A percentile compares a stretch with the other conserved stretches of the same genome.
Conservation (phyloP, 2,888 invertebrate species). For the Alloscopus bannaensis region DNA sequence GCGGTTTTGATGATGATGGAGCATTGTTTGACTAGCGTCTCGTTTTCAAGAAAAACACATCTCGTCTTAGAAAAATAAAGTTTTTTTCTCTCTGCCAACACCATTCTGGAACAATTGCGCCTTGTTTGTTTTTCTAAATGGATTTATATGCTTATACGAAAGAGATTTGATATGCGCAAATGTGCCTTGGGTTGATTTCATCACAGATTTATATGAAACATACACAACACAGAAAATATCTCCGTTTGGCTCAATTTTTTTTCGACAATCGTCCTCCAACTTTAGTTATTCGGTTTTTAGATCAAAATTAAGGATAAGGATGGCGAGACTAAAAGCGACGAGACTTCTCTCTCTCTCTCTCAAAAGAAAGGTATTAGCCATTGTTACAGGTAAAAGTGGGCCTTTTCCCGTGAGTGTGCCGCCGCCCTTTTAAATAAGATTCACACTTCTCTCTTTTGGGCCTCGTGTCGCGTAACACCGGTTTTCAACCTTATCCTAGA, state of each 20-base stretch:
- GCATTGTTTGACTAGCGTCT: constrained; percentile 49
- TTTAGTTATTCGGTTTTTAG: constrained; percentile 43
- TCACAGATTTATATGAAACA: constrained; percentile 1
- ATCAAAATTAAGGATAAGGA: constrained; percentile 61
- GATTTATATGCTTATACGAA: constrained; percentile 10
- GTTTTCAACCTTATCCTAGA: constrained; percentile 66
- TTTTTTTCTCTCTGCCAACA: constrained; percentile 9
- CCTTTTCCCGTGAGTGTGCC: constrained; percentile 39
- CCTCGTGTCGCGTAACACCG: constrained; percentile 70
- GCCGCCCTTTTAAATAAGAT: constrained; percentile 67
- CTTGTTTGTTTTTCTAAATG: constrained; percentile 45
- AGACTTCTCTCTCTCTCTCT: no score
- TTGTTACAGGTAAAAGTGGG: constrained; percentile 36
- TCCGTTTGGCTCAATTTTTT: constrained; percentile 55
- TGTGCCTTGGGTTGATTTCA: not conserved
- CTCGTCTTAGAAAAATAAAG: constrained; percentile 1
- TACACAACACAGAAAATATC: constrained; percentile 38
- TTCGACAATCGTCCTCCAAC: no score
- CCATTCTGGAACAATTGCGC: not conserved
- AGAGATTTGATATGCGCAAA: no score
- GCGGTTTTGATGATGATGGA: constrained; percentile 34
- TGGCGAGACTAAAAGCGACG: constrained; percentile 13
- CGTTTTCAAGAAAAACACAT: not conserved
- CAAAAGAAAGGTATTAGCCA: constrained; percentile 35
- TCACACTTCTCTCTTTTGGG: constrained; percentile 55